Evolutionary conservation across 2,113 vertebrate genomes (phyloP), one percentile per base, ranked within the genome.

Genomic region (Neodon shergylaensis): DNA sequence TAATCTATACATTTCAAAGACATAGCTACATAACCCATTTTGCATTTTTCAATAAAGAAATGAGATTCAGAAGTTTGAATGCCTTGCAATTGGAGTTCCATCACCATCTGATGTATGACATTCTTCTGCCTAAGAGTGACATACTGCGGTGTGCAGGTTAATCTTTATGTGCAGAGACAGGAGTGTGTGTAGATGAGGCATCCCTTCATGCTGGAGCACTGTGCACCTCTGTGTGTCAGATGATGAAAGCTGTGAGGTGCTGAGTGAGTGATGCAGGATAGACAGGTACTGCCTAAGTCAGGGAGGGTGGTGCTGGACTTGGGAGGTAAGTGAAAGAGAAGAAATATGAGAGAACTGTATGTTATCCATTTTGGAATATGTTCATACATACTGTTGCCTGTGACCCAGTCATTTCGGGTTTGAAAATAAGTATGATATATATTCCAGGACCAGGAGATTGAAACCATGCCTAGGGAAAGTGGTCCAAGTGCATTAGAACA

Each of bases 1-100:
- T 47, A 93, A 77, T 17, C 54, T 89, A 88, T n/a, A 82, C 33
- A 90, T 54, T 83, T 76, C 49, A 94, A 90, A 81, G 7, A 49
- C 4, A 7, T 79, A 66, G 61, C 2, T 36, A 52, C 1, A 11
- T 33, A 52, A 70, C 39, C 42, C 58, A 2, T 92, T 68, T 58
- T 26, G 28, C 0, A 77, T 63, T 95, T 92, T 82, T 61, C 61
- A 68, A 70, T 42, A 58, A 87, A 13, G 70, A 94, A 93, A 93
- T 65, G 22, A 90, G 66, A 65, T 65, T 81, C 61, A 58, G 42
- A 54, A 87, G 31, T 13, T 84, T 26, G 70, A 54, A 8, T 13
- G 42, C 26, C 58, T 77, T 79, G 47, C 49, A 81, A 3, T 2
- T 54, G 1, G n/a, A 92, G 12, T 70, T 66, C 36, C 14, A 1